Conservation (phyloP, 2,797 vertebrate genomes). For the Aselliscus stoliczkanus region DNA sequence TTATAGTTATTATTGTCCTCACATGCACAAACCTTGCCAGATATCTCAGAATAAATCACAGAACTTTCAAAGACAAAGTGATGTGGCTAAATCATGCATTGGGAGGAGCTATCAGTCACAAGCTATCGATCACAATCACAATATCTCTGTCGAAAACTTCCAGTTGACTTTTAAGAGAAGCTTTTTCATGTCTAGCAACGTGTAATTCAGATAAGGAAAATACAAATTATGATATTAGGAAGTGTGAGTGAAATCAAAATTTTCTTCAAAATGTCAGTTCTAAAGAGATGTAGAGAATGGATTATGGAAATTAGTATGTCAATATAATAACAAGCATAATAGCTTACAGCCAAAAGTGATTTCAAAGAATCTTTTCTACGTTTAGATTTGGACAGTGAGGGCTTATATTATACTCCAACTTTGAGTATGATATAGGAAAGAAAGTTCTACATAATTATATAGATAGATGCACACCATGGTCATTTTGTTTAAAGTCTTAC, state of each 20-base stretch:
- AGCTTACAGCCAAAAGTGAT: neutral
- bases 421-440: neutral
- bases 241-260: neutral
- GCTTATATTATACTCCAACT: neutral
- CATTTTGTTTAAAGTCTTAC: neutral
- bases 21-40: neutral
- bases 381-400: neutral
- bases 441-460: neutral
- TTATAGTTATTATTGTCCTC: neutral
- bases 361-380: neutral
- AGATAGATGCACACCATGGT: neutral
- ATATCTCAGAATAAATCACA: neutral
- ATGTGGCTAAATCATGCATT: neutral
- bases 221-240: neutral
- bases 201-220: neutral
- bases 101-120: neutral
- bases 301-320: neutral
- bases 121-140: neutral
- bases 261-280: neutral
- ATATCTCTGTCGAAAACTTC: neutral
- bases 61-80: neutral
- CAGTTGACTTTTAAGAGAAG: neutral
- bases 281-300: neutral
- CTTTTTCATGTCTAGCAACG: neutral
- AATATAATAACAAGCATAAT: neutral